Percentiles rank a stretch among this genome's conserved stretches.
phyloP scores from a whole-genome alignment of 2,797 vertebrate species.

The Glyptemys insculpta region DNA sequence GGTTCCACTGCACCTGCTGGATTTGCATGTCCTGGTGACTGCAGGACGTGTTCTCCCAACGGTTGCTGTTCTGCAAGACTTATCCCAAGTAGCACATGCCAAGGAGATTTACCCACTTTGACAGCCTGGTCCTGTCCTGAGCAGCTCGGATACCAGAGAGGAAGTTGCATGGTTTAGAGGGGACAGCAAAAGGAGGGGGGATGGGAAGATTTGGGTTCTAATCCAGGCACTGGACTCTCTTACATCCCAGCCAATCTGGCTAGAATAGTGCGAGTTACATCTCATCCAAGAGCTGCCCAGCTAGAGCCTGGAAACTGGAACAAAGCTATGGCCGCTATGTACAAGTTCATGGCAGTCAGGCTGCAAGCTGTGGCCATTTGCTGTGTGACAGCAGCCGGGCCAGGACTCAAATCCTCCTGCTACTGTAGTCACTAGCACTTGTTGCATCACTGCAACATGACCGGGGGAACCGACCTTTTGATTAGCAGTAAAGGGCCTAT shows the following conservation, averaged over 20 bases:
- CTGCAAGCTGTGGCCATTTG: neutral
- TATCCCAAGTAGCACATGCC: neutral
- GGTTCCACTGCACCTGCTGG: neutral
- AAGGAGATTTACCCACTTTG: neutral
- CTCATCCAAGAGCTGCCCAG: neutral
- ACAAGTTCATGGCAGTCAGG: neutral
- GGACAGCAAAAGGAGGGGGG: neutral
- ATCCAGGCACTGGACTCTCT: neutral
- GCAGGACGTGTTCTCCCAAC: neutral
- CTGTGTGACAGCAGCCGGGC: neutral
- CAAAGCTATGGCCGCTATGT: no score
- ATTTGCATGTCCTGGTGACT: neutral
- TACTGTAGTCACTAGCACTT: neutral
- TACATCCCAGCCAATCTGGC: neutral
- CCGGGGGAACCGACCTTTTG: neutral
- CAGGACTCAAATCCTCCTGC: neutral
- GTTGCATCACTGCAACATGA: neutral
- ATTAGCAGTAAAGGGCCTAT: neutral
- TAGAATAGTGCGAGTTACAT: neutral
- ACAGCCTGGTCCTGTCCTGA: neutral
- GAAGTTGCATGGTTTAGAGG: neutral
- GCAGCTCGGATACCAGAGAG: neutral
- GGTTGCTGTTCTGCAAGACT: neutral
- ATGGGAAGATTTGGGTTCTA: neutral
- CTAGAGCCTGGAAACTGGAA: neutral